Base-by-base conservation (phyloP, 2,113 vertebrate genomes). In the Noturus placidus region DNA sequence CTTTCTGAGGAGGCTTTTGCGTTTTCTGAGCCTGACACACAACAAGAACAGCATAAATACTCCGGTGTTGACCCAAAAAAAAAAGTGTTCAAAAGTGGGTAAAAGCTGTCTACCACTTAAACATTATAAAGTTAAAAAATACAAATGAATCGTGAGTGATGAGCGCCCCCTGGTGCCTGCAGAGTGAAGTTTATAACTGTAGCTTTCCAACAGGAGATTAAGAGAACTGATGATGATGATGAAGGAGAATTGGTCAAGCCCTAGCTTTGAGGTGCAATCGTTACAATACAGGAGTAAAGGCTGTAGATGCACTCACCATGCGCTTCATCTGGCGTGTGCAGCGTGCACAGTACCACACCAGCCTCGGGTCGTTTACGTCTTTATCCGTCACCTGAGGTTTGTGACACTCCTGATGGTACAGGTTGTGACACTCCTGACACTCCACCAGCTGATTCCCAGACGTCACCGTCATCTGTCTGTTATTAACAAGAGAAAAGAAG, bases 371-470 rank as follows among this genome's bases (percentile, higher is more conserved):
- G 38, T 97, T 99, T 38, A 97, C 97, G 88, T 99, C 99, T 93
- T 99, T 99, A 94, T 99, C 99, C 25, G 98, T 99, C 91, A 99
- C 99, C 89, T 97, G 97, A 86, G 99, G 98, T 90, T 98, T 99
- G 94, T 99, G 99, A 90, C 99, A 99, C 80, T 99, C 99, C 93
- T 99, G 99, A 93, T 99, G 99, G 93, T 99, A 99, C 88, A 99
- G 95, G 93, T 99, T 99, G 92, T 99, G 98, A 92, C 98, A 99
- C 91, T 99, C 98, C 90, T 99, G 98, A 94, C 98, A 99, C 90
- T 99, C 98, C 25, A 99, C 98, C 90, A 99, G 91, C 91, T 98
- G 98, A 93, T 99, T 99, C 52, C 98, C 98, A 89, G 97, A 97
- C 52, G 94, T 95, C 87, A 99, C 98, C 0, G 98, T 99, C 98